Evolutionary conservation across 2,797 vertebrate genomes (phyloP).

Genomic region (Silurus lanzhouensis): DNA sequence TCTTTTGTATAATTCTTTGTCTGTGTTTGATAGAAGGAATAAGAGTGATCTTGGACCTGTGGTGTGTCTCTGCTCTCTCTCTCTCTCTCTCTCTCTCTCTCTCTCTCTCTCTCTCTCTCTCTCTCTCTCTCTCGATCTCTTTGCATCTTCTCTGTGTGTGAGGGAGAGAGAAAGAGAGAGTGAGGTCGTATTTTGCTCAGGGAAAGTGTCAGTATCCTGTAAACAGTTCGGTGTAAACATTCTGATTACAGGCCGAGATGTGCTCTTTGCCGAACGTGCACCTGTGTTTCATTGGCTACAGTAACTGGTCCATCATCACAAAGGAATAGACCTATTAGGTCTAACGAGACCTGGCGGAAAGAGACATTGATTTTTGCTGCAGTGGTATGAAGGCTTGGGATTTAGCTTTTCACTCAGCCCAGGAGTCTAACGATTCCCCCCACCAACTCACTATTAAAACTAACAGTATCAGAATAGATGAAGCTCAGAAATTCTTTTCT

Average conservation of each 20-base stretch:
- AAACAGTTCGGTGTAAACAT: constrained; percentile 59
- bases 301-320: constrained; percentile 58
- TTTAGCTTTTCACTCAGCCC: constrained; percentile 29
- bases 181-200: constrained; percentile 25
- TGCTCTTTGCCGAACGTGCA: constrained; percentile 54
- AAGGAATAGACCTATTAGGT: constrained; percentile 59
- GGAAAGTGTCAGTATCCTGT: constrained; percentile 34
- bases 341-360: constrained; percentile 54
- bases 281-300: constrained; percentile 69
- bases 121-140: too few species aligned
- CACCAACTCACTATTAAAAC: constrained; percentile 2
- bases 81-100: constrained; percentile 41
- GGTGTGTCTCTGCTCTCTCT: constrained; percentile 50
- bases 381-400: constrained; percentile 32
- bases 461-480: neutral
- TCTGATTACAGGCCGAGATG: constrained; percentile 51
- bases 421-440: neutral
- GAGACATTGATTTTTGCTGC: constrained; percentile 44
- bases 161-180: neutral
- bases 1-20: constrained; percentile 66
- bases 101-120: neutral
- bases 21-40: constrained; percentile 58
- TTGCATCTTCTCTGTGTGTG: constrained; percentile 22
- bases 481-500: neutral
- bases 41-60: constrained; percentile 54